Conservation (phyloP, 2,888 invertebrate genomes). For the Crematogaster levior region DNA sequence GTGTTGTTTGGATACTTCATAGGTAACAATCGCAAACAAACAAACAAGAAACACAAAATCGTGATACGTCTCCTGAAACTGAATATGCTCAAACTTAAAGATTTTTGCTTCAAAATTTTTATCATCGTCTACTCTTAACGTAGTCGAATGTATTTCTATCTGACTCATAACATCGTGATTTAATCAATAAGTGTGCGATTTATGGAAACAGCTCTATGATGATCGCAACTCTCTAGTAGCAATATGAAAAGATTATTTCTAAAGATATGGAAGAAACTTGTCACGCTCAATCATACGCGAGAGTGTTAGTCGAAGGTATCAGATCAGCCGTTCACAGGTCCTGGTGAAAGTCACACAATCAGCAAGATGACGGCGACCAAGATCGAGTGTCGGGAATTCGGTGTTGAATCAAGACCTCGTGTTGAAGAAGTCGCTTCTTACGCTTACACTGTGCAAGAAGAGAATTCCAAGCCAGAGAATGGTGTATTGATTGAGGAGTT, state of each 20-base stretch:
- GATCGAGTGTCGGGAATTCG: conserved; percentile 87
- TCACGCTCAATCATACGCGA: conserved; percentile 6
- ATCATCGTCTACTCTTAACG: conserved; percentile 8
- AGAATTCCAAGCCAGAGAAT: conserved; percentile 78
- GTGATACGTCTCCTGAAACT: background rate
- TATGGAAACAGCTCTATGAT: background rate
- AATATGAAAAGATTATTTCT: conserved; percentile 8
- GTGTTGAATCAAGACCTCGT: conserved; percentile 86
- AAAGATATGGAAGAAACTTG: background rate
- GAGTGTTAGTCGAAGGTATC: conserved; percentile 53
- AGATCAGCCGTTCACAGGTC: conserved; percentile 86
- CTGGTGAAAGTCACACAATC: conserved; percentile 89
- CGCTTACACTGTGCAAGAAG: conserved; percentile 87
- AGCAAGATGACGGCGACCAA: conserved; percentile 89
- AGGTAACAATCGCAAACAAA: conserved; percentile 15
- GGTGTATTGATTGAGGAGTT: conserved; percentile 84
- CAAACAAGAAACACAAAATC: conserved; percentile 1
- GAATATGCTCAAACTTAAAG: background rate
- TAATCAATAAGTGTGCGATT: conserved; percentile 6
- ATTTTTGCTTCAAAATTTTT: conserved; percentile 15
- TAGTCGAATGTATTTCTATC: background rate
- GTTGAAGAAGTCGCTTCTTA: conserved; percentile 89
- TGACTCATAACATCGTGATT: background rate
- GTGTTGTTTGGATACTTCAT: background rate
- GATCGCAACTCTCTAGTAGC: background rate